phyloP scores from a whole-genome alignment of 64 coral and sea anemone genomes.

The Montipora cactus region DNA sequence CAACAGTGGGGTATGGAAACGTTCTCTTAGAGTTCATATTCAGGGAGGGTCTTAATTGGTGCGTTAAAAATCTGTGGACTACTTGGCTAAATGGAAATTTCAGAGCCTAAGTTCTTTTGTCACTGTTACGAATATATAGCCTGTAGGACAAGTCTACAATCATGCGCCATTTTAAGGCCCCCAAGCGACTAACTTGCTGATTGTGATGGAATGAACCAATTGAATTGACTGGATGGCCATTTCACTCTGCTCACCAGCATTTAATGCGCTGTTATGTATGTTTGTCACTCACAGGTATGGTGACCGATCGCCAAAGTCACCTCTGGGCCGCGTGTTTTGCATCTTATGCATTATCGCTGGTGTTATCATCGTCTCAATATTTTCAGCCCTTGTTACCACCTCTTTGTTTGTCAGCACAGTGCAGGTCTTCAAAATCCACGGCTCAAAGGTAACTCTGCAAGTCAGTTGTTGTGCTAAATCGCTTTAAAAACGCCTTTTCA shows the following conservation, averaged over 20 bases:
- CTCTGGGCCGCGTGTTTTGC: constrained; percentile 86
- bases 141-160: no score
- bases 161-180: no score
- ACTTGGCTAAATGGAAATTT: no score
- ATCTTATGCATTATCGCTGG: constrained; percentile 93
- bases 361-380: constrained; percentile 89
- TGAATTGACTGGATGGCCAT: background rate
- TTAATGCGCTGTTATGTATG: background rate
- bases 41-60: background rate
- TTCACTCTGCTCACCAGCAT: no score
- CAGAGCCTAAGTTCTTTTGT: no score
- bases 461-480: background rate
- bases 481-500: background rate
- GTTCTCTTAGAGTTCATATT: background rate
- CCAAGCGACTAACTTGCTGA: no score
- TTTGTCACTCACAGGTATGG: constrained; percentile 58
- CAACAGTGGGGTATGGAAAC: constrained; percentile 79
- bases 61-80: background rate
- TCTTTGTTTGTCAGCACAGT: constrained; percentile 87
- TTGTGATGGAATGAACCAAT: background rate
- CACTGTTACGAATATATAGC: no score
- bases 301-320: constrained; percentile 91
- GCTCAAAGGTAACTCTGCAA: constrained; percentile 58
- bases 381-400: constrained; percentile 88
- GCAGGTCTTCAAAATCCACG: constrained; percentile 84